Base-by-base conservation (phyloP, 2,888 invertebrate genomes). In the Tortricodes alternella region DNA sequence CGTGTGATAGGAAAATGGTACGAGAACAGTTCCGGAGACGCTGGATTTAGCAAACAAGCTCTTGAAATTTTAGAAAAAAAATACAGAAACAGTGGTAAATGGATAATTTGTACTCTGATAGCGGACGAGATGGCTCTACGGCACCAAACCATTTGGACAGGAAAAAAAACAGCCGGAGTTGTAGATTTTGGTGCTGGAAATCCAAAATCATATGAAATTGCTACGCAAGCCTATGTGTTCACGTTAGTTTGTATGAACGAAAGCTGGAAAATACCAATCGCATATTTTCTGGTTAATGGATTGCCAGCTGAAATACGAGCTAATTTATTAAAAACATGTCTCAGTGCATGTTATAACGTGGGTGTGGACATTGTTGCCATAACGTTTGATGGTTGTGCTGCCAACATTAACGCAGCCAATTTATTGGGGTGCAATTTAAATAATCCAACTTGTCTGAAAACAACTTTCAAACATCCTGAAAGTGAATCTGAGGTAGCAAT, bases 1-100 rank as follows among this genome's bases (percentile, higher is more conserved):
- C 24, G 24, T n/a, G 19, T 32, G 3, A 9, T 51, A 9, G 3
- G 18, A 2, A 51, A 41, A n/a, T 51, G 39, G 51, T 24, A 24
- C 24, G 24, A 24, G 9, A 24, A 24, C 3, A 24, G 9, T 24
- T 9, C 44, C 18, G 48, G 38, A 1, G 53, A 24, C 8, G 65
- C 67, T 15, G 70, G 67, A 0, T 65, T 65, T 48, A 64, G 56
- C 9, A 49, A 53, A 29, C 59, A 63, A 57, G 62, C 65, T 15
- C 39, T 64, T 8, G 38, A 64, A 24, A 39, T 62, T 38, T 46
- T 66, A 58, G 19, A 60, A 48, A 61, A 60, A 46, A 65, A 62
- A 9, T 9, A 43, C 13, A 44, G 43, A 39, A 4, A 9, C 24
- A 27, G 8, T 6, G 44, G 38, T 2, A 43, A 58, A 29, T 16